Conservation (phyloP, 64 coral and sea anemone species). For the Astreopora myriophthalma region DNA sequence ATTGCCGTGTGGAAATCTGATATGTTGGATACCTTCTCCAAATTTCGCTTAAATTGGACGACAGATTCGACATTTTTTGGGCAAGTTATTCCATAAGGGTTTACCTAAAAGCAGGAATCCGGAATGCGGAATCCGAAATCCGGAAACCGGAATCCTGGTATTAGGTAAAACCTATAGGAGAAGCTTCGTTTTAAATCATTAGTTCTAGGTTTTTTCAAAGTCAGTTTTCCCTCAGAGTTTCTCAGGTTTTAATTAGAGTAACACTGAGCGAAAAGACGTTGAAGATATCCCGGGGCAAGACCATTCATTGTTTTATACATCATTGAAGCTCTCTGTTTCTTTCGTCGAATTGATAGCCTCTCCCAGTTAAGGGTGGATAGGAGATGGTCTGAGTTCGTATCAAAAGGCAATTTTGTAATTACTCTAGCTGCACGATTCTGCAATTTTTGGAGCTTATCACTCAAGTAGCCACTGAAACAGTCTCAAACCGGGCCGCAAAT, state of each 20-base stretch:
- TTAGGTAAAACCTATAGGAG: no score
- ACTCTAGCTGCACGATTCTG: constrained; percentile 46
- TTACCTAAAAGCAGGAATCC: no score
- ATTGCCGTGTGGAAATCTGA: no score
- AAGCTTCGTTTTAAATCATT: no score
- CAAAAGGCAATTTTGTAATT: background rate
- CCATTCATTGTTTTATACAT: constrained; percentile 45
- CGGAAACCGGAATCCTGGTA: no score
- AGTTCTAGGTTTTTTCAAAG: no score
- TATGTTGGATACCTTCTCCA: no score
- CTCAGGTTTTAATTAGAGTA: constrained; percentile 1
- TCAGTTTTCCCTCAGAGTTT: constrained; percentile 9
- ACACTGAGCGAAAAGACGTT: background rate
- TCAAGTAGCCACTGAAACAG: constrained; percentile 1
- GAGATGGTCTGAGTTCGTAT: background rate
- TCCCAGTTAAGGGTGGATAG: constrained; percentile 25
- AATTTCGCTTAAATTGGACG: no score
- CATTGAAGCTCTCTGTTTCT: constrained; percentile 39
- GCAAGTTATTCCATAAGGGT: no score
- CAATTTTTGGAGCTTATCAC: constrained; percentile 49
- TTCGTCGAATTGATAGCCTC: background rate
- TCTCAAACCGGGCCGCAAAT: constrained; percentile 9
- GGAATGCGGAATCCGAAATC: no score
- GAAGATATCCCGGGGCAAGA: constrained; percentile 13
- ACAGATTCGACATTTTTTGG: no score